Evolutionary conservation across 1,140 invertebrate species (phyloP), one percentile per base, ranked within the genome.

Genomic region (Halyomorpha halys): DNA sequence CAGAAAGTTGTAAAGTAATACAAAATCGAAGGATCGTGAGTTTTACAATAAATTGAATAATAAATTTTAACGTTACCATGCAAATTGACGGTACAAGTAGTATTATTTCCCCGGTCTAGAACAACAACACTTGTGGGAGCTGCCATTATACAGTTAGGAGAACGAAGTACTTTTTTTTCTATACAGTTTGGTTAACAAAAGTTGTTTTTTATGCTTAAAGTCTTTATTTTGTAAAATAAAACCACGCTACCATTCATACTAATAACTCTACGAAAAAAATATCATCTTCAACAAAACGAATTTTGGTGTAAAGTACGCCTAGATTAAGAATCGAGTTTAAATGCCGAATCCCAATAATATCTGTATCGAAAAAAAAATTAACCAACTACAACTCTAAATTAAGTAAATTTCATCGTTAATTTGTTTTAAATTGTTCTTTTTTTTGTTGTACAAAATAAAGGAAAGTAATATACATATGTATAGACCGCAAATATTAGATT

Each of bases 1-100:
- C 11, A 11, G 1, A 11, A 11, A 39, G 13, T 3, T 6, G 34
- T 11, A 39, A 39, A 11, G 34, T 39, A 2, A 39, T 11, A 13
- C 11, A 11, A 8, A 39, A 39, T 39, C 1, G 13, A 13, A 11
- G 11, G 1, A 39, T 39, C 13, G 4, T 8, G 11, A 13, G 5
- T 39, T 11, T 11, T 2, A 39, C 6, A 13, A 39, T 11, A 11
- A 39, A 39, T 39, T 18, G 6, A n/a, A 1, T 1, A 49, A n/a
- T 60, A 60, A 6, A 44, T 39, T 27, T 1, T 16, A 1, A 27
- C 27, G 2, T 47, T 51, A 62, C 89, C 88, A 79, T 92, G 90
- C 79, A 92, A 82, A 81, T 93, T 92, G 76, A 93, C 89, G 72
- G 89, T 92, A 79, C 89, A 91, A 74, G 90, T 92, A 76, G 90